phyloP scores from a whole-genome alignment of 2,888 invertebrate genomes.

The Drosophila mimica region DNA sequence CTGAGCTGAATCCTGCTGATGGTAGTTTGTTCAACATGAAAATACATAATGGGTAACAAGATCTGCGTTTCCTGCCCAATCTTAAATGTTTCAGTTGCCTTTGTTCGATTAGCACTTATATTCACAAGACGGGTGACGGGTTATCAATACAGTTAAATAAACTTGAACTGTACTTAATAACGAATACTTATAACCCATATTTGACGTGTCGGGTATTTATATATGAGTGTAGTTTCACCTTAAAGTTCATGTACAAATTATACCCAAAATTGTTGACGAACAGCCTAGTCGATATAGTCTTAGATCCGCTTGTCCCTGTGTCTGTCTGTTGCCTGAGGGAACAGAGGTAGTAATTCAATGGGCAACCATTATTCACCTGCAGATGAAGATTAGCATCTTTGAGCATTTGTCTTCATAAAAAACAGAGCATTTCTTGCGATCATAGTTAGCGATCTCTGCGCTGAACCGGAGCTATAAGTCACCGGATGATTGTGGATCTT shows the following conservation, averaged over 20 bases:
- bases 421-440: not conserved
- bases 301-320: too few relatives aligned
- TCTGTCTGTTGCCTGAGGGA: not conserved
- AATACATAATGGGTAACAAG: not conserved
- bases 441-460: not conserved
- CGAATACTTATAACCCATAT: not conserved
- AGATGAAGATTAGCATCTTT: not conserved
- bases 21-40: not conserved
- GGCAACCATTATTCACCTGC: not conserved
- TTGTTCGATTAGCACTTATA: not conserved
- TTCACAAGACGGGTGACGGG: not conserved
- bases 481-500: slow-evolving; percentile 17
- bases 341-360: not conserved
- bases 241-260: not conserved
- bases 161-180: not conserved
- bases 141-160: not conserved
- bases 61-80: not conserved
- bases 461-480: not conserved
- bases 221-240: not conserved
- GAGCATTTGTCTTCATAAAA: not conserved
- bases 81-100: not conserved
- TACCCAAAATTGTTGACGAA: too few relatives aligned
- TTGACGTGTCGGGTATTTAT: not conserved
- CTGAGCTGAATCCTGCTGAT: not conserved
- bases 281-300: too few relatives aligned